These are phyloP conservation scores for Diplodus sargus DNA, from an alignment of 2,797 vertebrate species.

Conservation along the genomic window DNA sequence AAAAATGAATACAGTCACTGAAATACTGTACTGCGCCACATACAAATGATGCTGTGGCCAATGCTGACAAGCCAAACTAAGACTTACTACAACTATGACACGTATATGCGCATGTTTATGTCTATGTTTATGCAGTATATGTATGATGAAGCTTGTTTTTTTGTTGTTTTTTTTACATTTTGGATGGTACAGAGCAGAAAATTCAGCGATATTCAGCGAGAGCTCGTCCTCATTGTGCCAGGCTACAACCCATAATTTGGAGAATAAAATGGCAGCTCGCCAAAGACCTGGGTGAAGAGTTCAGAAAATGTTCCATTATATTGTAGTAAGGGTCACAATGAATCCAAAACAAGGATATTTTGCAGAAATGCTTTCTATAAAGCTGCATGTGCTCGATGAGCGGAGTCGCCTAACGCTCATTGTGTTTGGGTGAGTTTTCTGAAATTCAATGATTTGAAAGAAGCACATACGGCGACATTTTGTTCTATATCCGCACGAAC, in stretches of 20 bases:
- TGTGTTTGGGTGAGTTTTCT: neutral
- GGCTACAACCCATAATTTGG: slow-evolving; percentile 31
- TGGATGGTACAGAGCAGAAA: slow-evolving; percentile 18
- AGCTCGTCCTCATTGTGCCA: slow-evolving; percentile 2
- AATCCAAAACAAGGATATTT: slow-evolving; percentile 15
- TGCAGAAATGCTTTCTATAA: neutral
- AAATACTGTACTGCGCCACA: slow-evolving; percentile 42
- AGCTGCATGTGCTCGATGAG: neutral
- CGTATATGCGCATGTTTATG: no score
- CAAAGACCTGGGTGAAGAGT: slow-evolving; percentile 41
- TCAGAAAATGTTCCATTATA: slow-evolving; percentile 16
- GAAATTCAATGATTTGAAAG: neutral
- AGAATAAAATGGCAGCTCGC: slow-evolving; percentile 49
- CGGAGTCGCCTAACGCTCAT: no score
- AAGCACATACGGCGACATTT: neutral
- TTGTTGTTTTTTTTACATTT: slow-evolving; percentile 3
- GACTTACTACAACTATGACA: slow-evolving; percentile 9
- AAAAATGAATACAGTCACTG: slow-evolving; percentile 59
- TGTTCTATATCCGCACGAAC: neutral
- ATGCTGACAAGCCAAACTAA: slow-evolving; percentile 16
- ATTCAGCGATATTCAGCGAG: slow-evolving; percentile 8
- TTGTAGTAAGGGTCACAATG: neutral
- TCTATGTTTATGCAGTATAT: neutral
- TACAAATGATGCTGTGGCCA: slow-evolving; percentile 49
- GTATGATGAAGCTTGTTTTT: slow-evolving; percentile 3